These are phyloP conservation scores for Lepidurus apus DNA, from an alignment of 1,140 invertebrate genomes.

Conservation along the genomic window DNA sequence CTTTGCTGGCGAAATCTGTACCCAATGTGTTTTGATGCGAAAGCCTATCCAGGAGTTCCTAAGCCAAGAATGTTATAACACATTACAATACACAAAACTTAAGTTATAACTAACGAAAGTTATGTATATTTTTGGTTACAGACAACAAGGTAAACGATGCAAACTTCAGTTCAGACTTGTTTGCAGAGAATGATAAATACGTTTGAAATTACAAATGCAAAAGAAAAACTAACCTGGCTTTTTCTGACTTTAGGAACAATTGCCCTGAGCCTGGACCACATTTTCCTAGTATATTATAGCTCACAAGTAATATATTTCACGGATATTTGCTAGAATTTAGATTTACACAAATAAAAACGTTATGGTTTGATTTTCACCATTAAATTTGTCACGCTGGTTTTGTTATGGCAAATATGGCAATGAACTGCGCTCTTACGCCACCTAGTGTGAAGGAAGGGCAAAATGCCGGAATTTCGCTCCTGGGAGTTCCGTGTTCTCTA, in stretches of 20 bases:
- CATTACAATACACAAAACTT: no score
- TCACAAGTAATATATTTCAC: neutral
- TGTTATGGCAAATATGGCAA: no score
- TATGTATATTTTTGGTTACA: no score
- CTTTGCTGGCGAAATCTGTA: neutral
- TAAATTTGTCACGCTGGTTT: no score
- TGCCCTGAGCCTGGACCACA: neutral
- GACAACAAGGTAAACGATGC: no score
- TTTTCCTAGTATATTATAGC: neutral
- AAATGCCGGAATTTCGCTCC: no score
- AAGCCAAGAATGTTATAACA: neutral
- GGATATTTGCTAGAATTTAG: neutral
- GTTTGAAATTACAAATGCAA: neutral
- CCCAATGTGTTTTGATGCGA: neutral
- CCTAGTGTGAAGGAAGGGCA: no score
- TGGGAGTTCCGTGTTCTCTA: no score
- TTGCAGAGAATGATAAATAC: neutral
- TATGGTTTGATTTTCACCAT: no score
- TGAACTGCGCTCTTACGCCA: no score
- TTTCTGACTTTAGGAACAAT: neutral
- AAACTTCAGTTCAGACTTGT: no score
- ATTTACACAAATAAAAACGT: neutral
- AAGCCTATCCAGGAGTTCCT: neutral
- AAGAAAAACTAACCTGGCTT: neutral
- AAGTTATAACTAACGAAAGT: no score